Conservation (phyloP, 2,888 invertebrate species). For the Nomada lathburiana region DNA sequence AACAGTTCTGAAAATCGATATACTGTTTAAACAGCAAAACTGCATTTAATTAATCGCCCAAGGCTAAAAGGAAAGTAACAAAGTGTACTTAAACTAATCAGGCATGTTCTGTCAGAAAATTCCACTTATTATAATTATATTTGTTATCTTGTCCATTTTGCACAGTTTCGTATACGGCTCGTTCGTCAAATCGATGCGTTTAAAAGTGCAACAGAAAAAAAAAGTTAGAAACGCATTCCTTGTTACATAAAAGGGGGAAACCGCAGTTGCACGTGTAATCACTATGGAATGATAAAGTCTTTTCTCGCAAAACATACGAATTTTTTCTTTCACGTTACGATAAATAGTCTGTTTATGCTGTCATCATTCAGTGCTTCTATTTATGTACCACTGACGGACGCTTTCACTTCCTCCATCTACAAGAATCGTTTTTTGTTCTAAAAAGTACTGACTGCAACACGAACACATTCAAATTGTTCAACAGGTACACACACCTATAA, state of each 20-base stretch:
- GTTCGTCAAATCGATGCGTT: not conserved
- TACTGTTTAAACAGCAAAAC: too few relatives aligned
- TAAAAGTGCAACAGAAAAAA: not conserved
- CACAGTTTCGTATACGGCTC: not conserved
- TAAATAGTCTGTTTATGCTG: conserved; percentile 28
- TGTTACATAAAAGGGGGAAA: conserved; percentile 14
- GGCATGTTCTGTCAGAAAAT: too few relatives aligned
- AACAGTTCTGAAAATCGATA: too few relatives aligned
- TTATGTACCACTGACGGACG: conserved; percentile 15
- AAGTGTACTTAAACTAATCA: too few relatives aligned
- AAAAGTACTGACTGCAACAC: not conserved
- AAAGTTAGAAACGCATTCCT: not conserved
- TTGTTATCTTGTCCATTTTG: not conserved
- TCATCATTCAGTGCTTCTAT: conserved; percentile 14
- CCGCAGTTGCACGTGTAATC: not conserved
- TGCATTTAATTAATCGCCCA: too few relatives aligned
- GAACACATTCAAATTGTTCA: not conserved
- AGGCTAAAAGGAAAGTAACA: too few relatives aligned
- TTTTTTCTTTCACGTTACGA: conserved; percentile 5
- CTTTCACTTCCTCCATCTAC: conserved; percentile 22
- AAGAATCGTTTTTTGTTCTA: not conserved
- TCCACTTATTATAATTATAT: not conserved
- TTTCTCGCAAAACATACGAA: conserved; percentile 4
- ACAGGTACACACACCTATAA: too few relatives aligned
- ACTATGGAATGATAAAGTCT: conserved; percentile 7